Conservation (phyloP, 2,113 vertebrate species). For the Aspiorhynchus laticeps region DNA sequence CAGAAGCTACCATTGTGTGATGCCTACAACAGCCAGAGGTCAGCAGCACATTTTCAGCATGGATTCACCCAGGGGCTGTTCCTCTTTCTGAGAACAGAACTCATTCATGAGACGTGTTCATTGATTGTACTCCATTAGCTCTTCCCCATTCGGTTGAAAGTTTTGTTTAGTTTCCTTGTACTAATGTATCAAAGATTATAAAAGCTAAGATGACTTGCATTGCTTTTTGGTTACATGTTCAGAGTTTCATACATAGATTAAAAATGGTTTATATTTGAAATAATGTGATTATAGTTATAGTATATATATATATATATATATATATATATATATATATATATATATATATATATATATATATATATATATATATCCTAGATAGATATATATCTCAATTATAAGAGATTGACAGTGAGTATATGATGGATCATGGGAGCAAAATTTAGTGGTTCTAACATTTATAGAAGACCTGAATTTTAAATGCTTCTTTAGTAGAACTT, state of each 20-base stretch:
- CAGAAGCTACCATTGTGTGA: constrained; percentile 63
- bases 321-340: too few relatives aligned
- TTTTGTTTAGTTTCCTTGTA: neutral
- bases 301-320: too few relatives aligned
- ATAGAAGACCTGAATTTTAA: neutral
- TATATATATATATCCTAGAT: too few relatives aligned
- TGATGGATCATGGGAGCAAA: neutral
- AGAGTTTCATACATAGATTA: neutral
- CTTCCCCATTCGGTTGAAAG: neutral
- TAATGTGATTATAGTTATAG: neutral
- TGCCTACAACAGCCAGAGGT: constrained; percentile 28
- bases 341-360: too few relatives aligned
- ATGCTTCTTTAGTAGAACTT: neutral
- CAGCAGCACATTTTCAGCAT: constrained; percentile 20
- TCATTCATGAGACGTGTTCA: constrained; percentile 34
- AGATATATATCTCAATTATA: too few relatives aligned
- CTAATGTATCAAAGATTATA: neutral
- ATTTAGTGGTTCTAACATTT: neutral
- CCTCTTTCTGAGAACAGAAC: constrained; percentile 17
- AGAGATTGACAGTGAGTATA: neutral
- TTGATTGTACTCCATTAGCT: neutral
- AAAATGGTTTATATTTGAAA: neutral
- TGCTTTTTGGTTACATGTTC: neutral
- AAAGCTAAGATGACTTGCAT: neutral
- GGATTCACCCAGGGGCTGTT: constrained; percentile 7